Evolutionary conservation across 1,140 invertebrate genomes (phyloP).

Genomic region (Lordiphosa stackelbergi): DNA sequence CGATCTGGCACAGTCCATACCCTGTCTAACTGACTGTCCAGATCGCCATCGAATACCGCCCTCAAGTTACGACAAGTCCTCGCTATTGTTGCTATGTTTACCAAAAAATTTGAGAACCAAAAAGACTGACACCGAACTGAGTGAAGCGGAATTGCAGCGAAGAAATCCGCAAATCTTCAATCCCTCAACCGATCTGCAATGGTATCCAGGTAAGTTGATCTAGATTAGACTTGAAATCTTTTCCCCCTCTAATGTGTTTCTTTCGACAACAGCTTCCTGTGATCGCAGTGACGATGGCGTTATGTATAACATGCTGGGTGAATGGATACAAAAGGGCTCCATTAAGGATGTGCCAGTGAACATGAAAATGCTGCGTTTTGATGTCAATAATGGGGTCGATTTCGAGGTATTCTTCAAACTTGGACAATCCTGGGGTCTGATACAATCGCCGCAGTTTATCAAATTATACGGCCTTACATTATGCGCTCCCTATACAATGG

Average conservation of each 20-base stretch:
- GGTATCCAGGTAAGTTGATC: slow-evolving; percentile 80
- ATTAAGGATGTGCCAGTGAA: slow-evolving; percentile 85
- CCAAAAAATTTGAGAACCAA: slow-evolving; percentile 73
- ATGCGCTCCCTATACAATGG: slow-evolving; percentile 85
- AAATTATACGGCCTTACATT: slow-evolving; percentile 87
- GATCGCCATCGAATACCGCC: slow-evolving; percentile 83
- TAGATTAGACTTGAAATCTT: background rate
- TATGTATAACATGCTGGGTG: slow-evolving; percentile 82
- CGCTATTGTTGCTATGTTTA: slow-evolving; percentile 83
- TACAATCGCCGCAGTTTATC: slow-evolving; percentile 86
- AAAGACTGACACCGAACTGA: slow-evolving; percentile 71
- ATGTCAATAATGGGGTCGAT: slow-evolving; percentile 78
- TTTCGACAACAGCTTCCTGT: slow-evolving; percentile 78
- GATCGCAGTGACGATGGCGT: slow-evolving; percentile 81
- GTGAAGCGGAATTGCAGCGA: slow-evolving; percentile 55
- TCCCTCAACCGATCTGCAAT: slow-evolving; percentile 81
- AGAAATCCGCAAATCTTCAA: slow-evolving; percentile 68
- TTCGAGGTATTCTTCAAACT: slow-evolving; percentile 84
- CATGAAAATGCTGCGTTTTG: slow-evolving; percentile 85
- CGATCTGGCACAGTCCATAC: slow-evolving; percentile 61
- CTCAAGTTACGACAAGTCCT: slow-evolving; percentile 90
- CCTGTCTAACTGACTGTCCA: slow-evolving; percentile 28
- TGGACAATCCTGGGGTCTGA: slow-evolving; percentile 85
- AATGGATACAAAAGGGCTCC: slow-evolving; percentile 82
- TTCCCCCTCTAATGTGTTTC: background rate